Base-by-base conservation (phyloP, 2,888 invertebrate genomes). In the Sphaerophoria taeniata region DNA sequence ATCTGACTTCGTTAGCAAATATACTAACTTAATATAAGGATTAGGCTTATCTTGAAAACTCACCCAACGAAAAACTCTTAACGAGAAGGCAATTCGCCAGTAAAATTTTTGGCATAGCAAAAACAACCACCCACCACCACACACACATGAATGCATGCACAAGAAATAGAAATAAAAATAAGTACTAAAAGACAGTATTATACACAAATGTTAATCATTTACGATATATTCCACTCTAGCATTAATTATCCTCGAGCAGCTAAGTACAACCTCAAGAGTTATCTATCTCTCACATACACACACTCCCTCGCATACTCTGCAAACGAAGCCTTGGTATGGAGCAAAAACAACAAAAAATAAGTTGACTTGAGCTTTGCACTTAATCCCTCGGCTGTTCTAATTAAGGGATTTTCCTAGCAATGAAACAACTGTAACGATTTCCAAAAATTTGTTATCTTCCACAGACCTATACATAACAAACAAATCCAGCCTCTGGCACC, bases 311-410 rank as follows among this genome's bases (percentile, higher is more conserved):
- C n/a, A n/a, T n/a, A n/a, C n/a, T n/a, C n/a, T n/a, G n/a, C n/a
- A n/a, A n/a, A n/a, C n/a, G n/a, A n/a, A n/a, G n/a, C n/a, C n/a
- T n/a, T n/a, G n/a, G n/a, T 43, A 43, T 43, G 11, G 5, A 4
- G 7, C 11, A 43, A 43, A 11, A 43, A 11, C 7, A 5, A 12
- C n/a, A 0, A 47, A 73, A 51, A 49, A 65, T 43, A 79, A 71
- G 60, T 76, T 69, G 75, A 72, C 72, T 80, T 76, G 76, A 80
- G 80, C 85, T 85, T 76, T 76, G 80, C 36, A 63, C 72, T 70
- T 85, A 85, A 85, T 85, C 85, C 85, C 80, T 76, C 14, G 67
- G 76, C 76, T 73, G 80, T 73, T 80, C 80, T 85, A 85, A 85
- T 85, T 85, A 85, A 73, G 85, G 76, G 80, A 80, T 85, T 85